Base-by-base conservation (phyloP, 2,888 invertebrate species). In the Leptopterna dolabrata region DNA sequence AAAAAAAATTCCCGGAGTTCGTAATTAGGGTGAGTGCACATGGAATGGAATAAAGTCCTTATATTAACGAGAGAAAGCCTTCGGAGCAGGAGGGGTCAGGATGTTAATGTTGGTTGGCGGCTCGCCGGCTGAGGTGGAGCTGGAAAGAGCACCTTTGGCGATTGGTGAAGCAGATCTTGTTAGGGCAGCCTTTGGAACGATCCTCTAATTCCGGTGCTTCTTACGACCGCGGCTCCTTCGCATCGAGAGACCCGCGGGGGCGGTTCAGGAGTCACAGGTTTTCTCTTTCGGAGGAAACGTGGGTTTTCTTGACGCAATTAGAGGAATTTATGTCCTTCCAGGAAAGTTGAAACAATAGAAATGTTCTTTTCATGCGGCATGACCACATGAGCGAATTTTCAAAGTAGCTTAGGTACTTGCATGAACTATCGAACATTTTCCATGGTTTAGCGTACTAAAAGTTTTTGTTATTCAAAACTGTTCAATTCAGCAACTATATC, bases 21-120 rank as follows among this genome's bases (percentile, higher is more conserved):
- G 85, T 85, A 85, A 85, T 85, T 85, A 85, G 85, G 85, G 85
- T 85, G 85, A 85, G 85, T 85, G 85, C 85, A 55, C 85, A 76
- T 30, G 73, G 85, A 73, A 36, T 27, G 76, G 85, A 85, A 85
- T 85, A 85, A 85, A 85, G 85, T 85, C 85, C 85, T 85, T 85
- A 85, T 85, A 85, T 85, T 85, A 85, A 85, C 85, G 85, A 85
- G 85, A 73, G 85, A 71, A 71, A 73, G 85, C 71, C 47, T n/a
- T 29, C 73, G 36, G 24, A 73, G 73, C n/a, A n/a, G 85, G 47
- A 85, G 51, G 47, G 85, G 85, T 85, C 85, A 85, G 76, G 85
- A 85, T 85, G 85, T 73, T 85, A 76, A 85, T 71, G 71, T 27
- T 71, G 73, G 71, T 85, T 85, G 85, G 85, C 84, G 71, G 71